These are phyloP conservation scores for Allobates femoralis DNA, from an alignment of 2,797 vertebrate species.

Conservation along the genomic window DNA sequence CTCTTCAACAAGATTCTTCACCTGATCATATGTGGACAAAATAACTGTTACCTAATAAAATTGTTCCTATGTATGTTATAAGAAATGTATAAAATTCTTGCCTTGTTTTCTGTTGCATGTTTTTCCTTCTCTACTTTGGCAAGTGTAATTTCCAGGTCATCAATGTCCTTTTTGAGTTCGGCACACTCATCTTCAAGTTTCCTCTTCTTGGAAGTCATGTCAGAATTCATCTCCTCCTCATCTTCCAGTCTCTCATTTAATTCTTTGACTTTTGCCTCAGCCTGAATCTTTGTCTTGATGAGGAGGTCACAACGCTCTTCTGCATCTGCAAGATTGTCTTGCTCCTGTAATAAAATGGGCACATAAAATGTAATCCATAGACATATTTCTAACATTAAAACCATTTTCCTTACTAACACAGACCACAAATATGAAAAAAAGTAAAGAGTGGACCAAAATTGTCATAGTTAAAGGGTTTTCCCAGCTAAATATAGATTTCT, in stretches of 20 bases:
- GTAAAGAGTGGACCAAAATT: neutral
- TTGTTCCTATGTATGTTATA: neutral
- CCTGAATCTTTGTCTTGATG: constrained; percentile 92
- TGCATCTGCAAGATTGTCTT: constrained; percentile 91
- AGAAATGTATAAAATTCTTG: constrained; percentile 53
- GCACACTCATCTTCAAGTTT: constrained; percentile 93
- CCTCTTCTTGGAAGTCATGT: constrained; percentile 85
- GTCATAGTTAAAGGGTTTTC: neutral
- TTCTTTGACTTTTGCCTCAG: constrained; percentile 92
- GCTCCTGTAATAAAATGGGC: constrained; percentile 78
- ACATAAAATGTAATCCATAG: neutral
- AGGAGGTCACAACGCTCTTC: constrained; percentile 92
- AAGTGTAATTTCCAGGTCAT: constrained; percentile 91
- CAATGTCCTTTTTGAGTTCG: constrained; percentile 94
- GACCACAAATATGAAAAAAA: neutral
- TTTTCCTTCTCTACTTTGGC: constrained; percentile 95
- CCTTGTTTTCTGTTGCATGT: constrained; percentile 93
- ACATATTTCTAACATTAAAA: neutral
- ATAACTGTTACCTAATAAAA: neutral
- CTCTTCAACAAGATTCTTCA: constrained; percentile 94
- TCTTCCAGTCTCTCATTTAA: constrained; percentile 88
- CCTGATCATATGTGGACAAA: constrained; percentile 71
- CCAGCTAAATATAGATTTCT: no score
- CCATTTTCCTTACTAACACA: constrained; percentile 61
- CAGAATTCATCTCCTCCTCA: constrained; percentile 88